A percentile compares a stretch with the other conserved stretches of the same genome.
Conservation (phyloP, 2,888 invertebrate species). For the Hirtodrosophila duncani region DNA sequence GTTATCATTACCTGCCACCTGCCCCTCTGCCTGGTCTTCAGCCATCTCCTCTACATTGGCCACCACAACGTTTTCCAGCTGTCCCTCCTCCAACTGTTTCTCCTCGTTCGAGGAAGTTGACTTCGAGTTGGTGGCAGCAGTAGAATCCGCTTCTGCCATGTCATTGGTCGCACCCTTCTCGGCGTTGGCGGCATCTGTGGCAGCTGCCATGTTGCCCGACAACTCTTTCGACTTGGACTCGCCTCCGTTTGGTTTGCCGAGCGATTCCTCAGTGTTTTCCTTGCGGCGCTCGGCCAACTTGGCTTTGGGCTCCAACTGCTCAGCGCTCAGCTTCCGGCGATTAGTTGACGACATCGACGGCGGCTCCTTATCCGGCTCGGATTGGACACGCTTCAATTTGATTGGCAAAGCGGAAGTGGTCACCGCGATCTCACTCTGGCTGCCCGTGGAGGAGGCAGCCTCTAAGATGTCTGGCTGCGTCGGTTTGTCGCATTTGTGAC, state of each 20-base stretch:
- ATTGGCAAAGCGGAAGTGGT: conserved; percentile 4
- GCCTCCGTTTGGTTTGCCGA: no score
- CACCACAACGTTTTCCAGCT: no score
- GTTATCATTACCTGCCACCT: no score
- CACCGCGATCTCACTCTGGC: not conserved
- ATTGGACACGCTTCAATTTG: conserved; percentile 36
- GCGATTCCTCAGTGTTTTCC: no score
- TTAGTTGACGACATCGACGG: conserved; percentile 2
- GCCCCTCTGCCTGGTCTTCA: not conserved
- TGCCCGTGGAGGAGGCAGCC: not conserved
- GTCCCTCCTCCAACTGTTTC: no score
- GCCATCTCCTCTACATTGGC: not conserved
- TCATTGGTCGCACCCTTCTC: not conserved
- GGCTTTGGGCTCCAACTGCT: not conserved
- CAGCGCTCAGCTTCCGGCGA: no score
- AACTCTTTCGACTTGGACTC: no score
- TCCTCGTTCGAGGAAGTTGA: no score
- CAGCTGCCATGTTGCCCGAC: no score
- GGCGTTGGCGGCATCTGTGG: not conserved
- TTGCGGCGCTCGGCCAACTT: not conserved
- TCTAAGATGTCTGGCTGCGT: conserved; percentile 3
- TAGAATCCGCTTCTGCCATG: conserved; percentile 8
- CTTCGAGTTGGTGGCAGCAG: conserved; percentile 18
- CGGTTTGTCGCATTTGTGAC: conserved; percentile 5
- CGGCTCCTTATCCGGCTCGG: conserved; percentile 23